Evolutionary conservation across 2,888 invertebrate genomes (phyloP).

Genomic region (Napeogenes sylphis): DNA sequence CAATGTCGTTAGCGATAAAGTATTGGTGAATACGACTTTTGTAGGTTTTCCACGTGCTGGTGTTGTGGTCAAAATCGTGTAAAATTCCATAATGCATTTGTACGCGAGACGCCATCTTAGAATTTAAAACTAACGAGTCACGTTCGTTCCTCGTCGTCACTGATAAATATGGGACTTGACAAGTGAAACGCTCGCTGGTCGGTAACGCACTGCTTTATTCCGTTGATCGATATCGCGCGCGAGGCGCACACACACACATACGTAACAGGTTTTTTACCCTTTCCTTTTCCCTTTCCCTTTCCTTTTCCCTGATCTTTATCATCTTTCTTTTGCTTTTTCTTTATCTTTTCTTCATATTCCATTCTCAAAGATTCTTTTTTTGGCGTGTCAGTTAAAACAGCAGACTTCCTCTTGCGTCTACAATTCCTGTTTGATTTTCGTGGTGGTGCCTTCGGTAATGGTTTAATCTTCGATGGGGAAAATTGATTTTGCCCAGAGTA

Average conservation of each 20-base stretch:
- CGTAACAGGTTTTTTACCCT: background rate
- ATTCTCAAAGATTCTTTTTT: slow-evolving; percentile 15
- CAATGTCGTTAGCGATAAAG: slow-evolving; percentile 27
- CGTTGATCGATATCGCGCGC: too few relatives aligned
- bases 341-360: slow-evolving; percentile 16
- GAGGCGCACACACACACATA: too few relatives aligned
- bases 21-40: slow-evolving; percentile 25
- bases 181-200: too few relatives aligned
- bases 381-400: slow-evolving; percentile 8
- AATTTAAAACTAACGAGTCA: too few relatives aligned
- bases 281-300: background rate
- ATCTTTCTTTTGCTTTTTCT: slow-evolving; percentile 14
- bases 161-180: too few relatives aligned
- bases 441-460: slow-evolving; percentile 25
- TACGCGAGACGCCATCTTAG: too few relatives aligned
- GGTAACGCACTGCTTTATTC: too few relatives aligned
- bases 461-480: slow-evolving; percentile 23
- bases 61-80: slow-evolving; percentile 25
- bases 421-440: slow-evolving; percentile 14
- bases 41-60: slow-evolving; percentile 24
- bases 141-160: too few relatives aligned
- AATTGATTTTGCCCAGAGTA: slow-evolving; percentile 24
- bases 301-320: slow-evolving; percentile 7
- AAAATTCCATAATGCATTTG: slow-evolving; percentile 18
- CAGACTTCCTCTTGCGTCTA: slow-evolving; percentile 18